phyloP scores from a whole-genome alignment of 2,888 invertebrate genomes.

The Cheilosia vernalis region DNA sequence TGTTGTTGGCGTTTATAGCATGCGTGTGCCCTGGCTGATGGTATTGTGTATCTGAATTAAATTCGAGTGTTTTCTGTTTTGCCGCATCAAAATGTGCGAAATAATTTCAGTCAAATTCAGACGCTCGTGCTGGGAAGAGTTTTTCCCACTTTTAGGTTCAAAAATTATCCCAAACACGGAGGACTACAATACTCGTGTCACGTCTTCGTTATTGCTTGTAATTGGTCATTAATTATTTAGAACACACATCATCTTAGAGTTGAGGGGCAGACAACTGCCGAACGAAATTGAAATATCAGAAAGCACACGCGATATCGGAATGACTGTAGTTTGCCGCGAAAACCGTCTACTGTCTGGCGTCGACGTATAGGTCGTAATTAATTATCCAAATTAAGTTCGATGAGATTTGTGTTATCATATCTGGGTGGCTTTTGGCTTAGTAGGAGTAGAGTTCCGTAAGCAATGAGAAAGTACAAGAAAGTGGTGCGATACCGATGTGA shows the following conservation, averaged over 20 bases:
- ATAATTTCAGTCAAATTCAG: slow-evolving; percentile 84
- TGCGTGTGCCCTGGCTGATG: slow-evolving; percentile 67
- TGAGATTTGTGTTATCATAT: slow-evolving; percentile 52
- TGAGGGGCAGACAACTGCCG: slow-evolving; percentile 24
- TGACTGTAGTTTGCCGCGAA: slow-evolving; percentile 63
- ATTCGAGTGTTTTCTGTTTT: slow-evolving; percentile 83
- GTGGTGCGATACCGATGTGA: slow-evolving; percentile 66
- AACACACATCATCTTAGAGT: slow-evolving; percentile 33
- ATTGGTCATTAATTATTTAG: slow-evolving; percentile 69
- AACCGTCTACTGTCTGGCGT: slow-evolving; percentile 26
- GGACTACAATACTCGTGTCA: slow-evolving; percentile 58
- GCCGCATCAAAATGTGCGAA: slow-evolving; percentile 83
- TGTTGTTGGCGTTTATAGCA: slow-evolving; percentile 62
- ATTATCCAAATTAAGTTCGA: slow-evolving; percentile 47
- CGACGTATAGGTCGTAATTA: slow-evolving; percentile 41
- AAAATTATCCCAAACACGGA: slow-evolving; percentile 54
- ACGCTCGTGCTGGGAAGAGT: slow-evolving; percentile 84
- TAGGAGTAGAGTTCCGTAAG: slow-evolving; percentile 24
- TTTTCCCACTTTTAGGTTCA: slow-evolving; percentile 77
- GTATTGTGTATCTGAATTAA: slow-evolving; percentile 70
- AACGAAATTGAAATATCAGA: slow-evolving; percentile 47
- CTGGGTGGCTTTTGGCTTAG: slow-evolving; percentile 43
- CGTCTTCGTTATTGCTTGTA: slow-evolving; percentile 64
- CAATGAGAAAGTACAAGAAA: slow-evolving; percentile 69
- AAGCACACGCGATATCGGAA: slow-evolving; percentile 59